Percentiles rank a stretch among this genome's conserved stretches.
These are phyloP conservation scores for Drosophila nannoptera DNA, from an alignment of 1,140 invertebrate species.

Conservation along the genomic window DNA sequence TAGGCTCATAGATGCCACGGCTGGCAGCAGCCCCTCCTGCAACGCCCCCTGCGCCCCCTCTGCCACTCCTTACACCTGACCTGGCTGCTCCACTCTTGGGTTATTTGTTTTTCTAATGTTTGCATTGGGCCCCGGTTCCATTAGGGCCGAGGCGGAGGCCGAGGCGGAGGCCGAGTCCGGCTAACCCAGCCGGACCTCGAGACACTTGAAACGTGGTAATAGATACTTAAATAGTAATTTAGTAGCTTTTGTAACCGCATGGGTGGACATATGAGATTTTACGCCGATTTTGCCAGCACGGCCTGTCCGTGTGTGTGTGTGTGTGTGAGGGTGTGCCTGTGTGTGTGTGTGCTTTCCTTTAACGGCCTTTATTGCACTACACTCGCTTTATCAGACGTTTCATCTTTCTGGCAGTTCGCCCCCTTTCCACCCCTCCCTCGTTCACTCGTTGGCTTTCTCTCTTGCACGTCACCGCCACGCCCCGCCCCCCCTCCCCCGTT, in stretches of 20 bases:
- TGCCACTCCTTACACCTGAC: constrained; percentile 25
- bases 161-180: neutral
- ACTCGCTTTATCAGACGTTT: constrained; percentile 62
- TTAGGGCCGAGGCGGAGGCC: constrained; percentile 34
- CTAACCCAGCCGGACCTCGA: constrained; percentile 12
- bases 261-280: constrained; percentile 74
- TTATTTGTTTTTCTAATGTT: constrained; percentile 58
- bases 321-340: neutral
- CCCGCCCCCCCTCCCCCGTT: neutral
- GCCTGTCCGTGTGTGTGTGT: neutral
- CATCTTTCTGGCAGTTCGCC: constrained; percentile 50
- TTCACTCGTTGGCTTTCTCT: neutral
- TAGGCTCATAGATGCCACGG: constrained; percentile 18
- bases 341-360: constrained; percentile 31
- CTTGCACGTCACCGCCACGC: too few relatives aligned
- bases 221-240: constrained; percentile 75
- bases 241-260: constrained; percentile 73
- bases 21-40: neutral
- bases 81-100: constrained; percentile 29
- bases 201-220: constrained; percentile 70
- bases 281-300: constrained; percentile 64
- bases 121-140: constrained; percentile 43
- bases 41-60: too few relatives aligned
- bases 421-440: neutral
- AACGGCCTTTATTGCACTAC: constrained; percentile 58